These are phyloP conservation scores for Hepsetus odoe DNA, from an alignment of 2,113 vertebrate genomes.

Conservation along the genomic window DNA sequence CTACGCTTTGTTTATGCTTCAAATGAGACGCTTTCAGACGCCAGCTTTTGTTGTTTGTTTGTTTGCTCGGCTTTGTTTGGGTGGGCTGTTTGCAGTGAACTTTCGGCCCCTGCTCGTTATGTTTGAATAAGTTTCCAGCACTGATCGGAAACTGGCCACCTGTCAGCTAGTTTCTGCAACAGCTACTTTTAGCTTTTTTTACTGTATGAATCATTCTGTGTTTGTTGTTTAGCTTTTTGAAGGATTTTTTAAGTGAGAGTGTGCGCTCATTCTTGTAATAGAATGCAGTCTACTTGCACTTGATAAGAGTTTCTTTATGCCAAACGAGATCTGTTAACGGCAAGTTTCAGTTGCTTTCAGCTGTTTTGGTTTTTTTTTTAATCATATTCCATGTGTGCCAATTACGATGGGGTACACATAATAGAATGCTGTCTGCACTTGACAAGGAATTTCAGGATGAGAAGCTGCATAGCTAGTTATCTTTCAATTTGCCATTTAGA, in stretches of 20 bases:
- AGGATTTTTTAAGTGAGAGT: not conserved
- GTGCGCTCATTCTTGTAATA: not conserved
- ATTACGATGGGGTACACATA: not conserved
- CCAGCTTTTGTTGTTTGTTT: constrained; percentile 60
- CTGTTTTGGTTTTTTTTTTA: no score
- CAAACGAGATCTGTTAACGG: not conserved
- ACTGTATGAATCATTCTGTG: constrained; percentile 6
- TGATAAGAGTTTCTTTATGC: not conserved
- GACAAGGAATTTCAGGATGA: not conserved
- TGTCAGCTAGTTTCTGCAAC: constrained; percentile 60
- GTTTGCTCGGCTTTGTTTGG: constrained; percentile 54
- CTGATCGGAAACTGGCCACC: constrained; percentile 52
- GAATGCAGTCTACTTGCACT: not conserved
- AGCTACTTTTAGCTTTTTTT: constrained; percentile 47
- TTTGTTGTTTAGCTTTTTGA: constrained; percentile 19
- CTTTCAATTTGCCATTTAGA: constrained; percentile 73
- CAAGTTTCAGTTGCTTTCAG: not conserved
- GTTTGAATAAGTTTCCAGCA: constrained; percentile 62
- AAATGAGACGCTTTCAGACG: constrained; percentile 58
- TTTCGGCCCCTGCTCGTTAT: constrained; percentile 44
- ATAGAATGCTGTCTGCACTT: not conserved
- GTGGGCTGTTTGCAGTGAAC: constrained; percentile 36
- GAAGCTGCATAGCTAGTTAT: constrained; percentile 76
- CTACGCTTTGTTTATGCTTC: constrained; percentile 61
- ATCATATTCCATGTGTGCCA: no score